Percentiles rank a stretch among this genome's conserved stretches.
These are phyloP conservation scores for Entomyzon cyanotis DNA, from an alignment of 2,113 vertebrate genomes.

Conservation along the genomic window DNA sequence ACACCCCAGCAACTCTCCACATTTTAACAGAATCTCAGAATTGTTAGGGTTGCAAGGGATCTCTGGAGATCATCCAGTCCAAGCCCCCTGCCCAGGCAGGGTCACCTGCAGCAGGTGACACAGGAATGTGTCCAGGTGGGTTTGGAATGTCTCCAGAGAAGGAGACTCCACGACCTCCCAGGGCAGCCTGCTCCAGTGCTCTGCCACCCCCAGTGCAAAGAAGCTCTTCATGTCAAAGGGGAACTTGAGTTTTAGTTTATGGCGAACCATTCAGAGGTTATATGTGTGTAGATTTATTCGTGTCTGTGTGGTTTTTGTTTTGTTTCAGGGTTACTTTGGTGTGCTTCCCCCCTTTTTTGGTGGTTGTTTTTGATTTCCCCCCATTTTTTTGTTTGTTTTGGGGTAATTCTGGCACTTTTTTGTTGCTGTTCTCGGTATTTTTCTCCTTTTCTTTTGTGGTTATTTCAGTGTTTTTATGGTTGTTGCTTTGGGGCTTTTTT, in stretches of 20 bases:
- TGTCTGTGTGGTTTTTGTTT: fast-evolving
- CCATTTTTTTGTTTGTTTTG: not conserved
- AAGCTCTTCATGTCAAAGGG: fast-evolving
- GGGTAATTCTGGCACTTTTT: too few species aligned
- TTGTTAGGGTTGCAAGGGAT: not conserved
- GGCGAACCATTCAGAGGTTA: not conserved
- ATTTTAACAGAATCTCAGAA: not conserved
- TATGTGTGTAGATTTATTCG: not conserved
- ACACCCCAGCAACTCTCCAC: not conserved
- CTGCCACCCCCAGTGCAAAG: not conserved
- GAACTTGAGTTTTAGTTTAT: not conserved
- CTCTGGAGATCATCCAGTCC: not conserved
- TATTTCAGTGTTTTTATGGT: not conserved
- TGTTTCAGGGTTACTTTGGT: not conserved
- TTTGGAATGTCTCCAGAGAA: not conserved
- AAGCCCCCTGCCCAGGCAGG: not conserved
- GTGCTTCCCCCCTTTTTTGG: too few species aligned
- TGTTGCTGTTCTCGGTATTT: not conserved
- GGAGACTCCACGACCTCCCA: not conserved
- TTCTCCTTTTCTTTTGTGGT: not conserved
- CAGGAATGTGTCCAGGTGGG: too few species aligned
- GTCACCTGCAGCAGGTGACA: not conserved
- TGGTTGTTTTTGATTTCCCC: not conserved
- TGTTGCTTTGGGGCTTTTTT: not conserved
- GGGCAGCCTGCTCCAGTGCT: not conserved